phyloP scores from a whole-genome alignment of 2,888 invertebrate species.

The Scaptomyza polygonia region DNA sequence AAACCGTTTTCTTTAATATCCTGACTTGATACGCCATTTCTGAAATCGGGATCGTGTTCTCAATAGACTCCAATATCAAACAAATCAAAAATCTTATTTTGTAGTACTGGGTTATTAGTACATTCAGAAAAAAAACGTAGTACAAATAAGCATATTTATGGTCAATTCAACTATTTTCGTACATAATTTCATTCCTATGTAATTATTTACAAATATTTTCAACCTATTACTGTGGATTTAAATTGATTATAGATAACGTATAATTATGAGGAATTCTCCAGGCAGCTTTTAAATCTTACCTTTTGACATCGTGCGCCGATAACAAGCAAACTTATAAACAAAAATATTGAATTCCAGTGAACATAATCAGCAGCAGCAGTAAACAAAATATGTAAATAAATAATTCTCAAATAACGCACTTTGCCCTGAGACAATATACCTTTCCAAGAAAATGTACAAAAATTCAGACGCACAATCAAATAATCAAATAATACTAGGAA shows the following conservation, averaged over 20 bases:
- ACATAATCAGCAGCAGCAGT: constrained; percentile 16
- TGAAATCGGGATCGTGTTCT: too few species aligned
- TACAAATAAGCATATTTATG: too few species aligned
- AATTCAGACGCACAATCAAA: constrained; percentile 3
- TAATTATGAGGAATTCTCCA: not conserved
- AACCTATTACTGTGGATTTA: not conserved
- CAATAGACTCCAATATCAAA: too few species aligned
- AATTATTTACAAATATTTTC: not conserved
- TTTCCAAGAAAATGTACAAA: constrained; percentile 1
- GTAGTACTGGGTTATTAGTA: too few species aligned
- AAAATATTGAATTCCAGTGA: constrained; percentile 15
- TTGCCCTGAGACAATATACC: not conserved
- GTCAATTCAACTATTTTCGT: too few species aligned
- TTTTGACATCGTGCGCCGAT: constrained; percentile 30
- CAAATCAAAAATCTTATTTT: too few species aligned
- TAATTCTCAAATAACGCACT: constrained; percentile 2
- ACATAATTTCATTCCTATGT: too few species aligned
- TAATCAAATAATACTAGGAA: constrained; percentile 5
- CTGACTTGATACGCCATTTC: too few species aligned
- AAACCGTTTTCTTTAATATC: too few species aligned
- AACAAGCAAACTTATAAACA: constrained; percentile 18
- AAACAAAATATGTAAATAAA: constrained; percentile 24
- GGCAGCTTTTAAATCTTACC: constrained; percentile 2
- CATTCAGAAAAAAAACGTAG: too few species aligned
- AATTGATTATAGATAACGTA: not conserved